Conservation (phyloP, 2,888 invertebrate species). For the Drosophila subsilvestris region DNA sequence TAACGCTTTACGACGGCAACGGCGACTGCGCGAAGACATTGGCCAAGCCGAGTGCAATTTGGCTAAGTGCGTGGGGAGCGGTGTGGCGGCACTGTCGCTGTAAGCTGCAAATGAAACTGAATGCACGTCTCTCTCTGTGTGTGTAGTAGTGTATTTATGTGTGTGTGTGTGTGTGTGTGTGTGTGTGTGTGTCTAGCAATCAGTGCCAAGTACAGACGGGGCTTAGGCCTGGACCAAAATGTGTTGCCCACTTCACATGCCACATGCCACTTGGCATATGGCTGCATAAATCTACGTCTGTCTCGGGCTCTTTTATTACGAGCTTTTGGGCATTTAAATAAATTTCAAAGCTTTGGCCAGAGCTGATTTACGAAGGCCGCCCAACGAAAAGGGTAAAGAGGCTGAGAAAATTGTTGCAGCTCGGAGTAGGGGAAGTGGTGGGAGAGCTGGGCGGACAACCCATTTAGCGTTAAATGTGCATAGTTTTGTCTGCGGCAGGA, state of each 20-base stretch:
- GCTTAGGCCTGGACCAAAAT: constrained; percentile 60
- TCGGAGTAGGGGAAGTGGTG: not conserved
- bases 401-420: too few relatives aligned
- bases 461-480: constrained; percentile 70
- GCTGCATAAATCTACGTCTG: constrained; percentile 70
- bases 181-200: constrained; percentile 50
- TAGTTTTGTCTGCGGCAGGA: constrained; percentile 58
- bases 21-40: constrained; percentile 65
- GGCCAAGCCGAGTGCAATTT: constrained; percentile 71
- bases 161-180: not conserved
- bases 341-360: constrained; percentile 70
- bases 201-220: constrained; percentile 58
- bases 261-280: constrained; percentile 61
- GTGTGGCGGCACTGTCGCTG: not conserved
- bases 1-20: constrained; percentile 63
- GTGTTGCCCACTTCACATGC: constrained; percentile 61
- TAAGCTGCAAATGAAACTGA: constrained; percentile 62
- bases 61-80: constrained; percentile 64
- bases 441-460: constrained; percentile 33
- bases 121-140: constrained; percentile 41
- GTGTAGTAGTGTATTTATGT: constrained; percentile 2
- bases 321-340: constrained; percentile 77
- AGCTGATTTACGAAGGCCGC: constrained; percentile 65
- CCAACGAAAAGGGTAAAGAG: not conserved
- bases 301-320: constrained; percentile 64